A percentile compares a stretch with the other conserved stretches of the same genome.
Evolutionary conservation across 2,888 invertebrate genomes (phyloP).

Genomic region (Phyllotreta striolata): DNA sequence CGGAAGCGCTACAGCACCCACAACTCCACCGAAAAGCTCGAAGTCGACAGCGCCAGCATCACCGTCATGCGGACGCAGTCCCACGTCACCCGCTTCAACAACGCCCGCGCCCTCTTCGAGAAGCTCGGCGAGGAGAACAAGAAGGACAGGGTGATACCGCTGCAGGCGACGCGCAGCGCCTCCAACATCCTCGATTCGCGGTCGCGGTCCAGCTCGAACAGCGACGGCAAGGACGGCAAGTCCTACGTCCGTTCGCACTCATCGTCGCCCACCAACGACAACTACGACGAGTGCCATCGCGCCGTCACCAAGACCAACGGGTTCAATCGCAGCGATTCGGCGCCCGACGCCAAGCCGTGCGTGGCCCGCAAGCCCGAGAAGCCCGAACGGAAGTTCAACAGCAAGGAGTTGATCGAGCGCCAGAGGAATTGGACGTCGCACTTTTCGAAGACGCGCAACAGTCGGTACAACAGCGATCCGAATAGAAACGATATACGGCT

Average conservation of each 20-base stretch:
- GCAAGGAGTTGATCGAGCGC: conserved; percentile 87
- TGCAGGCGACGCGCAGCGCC: conserved; percentile 60
- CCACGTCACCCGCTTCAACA: conserved; percentile 86
- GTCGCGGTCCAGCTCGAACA: conserved; percentile 71
- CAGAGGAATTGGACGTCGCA: conserved; percentile 93
- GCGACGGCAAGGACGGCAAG: conserved; percentile 61
- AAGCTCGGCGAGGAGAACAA: conserved; percentile 80
- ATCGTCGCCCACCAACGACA: conserved; percentile 58
- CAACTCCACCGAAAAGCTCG: conserved; percentile 41
- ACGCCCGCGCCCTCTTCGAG: conserved; percentile 90
- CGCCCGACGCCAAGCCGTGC: conserved; percentile 40
- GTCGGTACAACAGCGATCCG: conserved; percentile 69
- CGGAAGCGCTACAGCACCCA: conserved; percentile 43
- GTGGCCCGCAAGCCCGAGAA: conserved; percentile 69
- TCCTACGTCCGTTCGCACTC: conserved; percentile 57
- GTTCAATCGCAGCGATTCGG: conserved; percentile 38
- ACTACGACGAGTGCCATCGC: conserved; percentile 66
- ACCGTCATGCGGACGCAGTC: conserved; percentile 87
- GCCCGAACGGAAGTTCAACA: conserved; percentile 82
- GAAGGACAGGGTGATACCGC: conserved; percentile 53
- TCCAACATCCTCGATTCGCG: conserved; percentile 65
- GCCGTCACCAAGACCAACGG: conserved; percentile 59
- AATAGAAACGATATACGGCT: conserved; percentile 67
- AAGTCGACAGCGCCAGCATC: conserved; percentile 59
- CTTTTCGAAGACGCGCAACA: conserved; percentile 80